A percentile compares a stretch with the other conserved stretches of the same genome.
phyloP scores from a whole-genome alignment of 1,140 invertebrate genomes.

The Lucilia sericata region DNA sequence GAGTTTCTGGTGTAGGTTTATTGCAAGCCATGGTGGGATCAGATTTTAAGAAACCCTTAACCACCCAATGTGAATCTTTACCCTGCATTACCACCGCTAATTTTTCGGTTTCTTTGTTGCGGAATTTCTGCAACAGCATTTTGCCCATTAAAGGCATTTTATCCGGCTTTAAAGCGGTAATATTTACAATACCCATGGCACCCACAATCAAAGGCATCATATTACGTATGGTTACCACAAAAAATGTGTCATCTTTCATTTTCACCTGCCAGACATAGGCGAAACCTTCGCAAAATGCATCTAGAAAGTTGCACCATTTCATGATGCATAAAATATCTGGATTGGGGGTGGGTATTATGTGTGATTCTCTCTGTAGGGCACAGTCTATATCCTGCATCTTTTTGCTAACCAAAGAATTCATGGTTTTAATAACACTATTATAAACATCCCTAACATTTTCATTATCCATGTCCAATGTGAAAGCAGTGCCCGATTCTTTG shows the following conservation, averaged over 20 bases:
- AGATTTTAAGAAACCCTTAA: constrained; percentile 60
- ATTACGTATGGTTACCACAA: constrained; percentile 60
- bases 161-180: constrained; percentile 48
- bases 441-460: constrained; percentile 51
- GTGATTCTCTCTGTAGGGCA: constrained; percentile 61
- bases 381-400: constrained; percentile 66
- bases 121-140: constrained; percentile 55
- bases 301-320: constrained; percentile 62
- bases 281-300: constrained; percentile 56
- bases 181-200: constrained; percentile 59
- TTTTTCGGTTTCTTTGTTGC: constrained; percentile 53
- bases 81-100: constrained; percentile 65
- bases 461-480: constrained; percentile 5
- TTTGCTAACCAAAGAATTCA: constrained; percentile 63
- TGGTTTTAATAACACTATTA: constrained; percentile 60
- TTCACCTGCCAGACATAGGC: constrained; percentile 64
- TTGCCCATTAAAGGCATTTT: constrained; percentile 55
- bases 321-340: constrained; percentile 63
- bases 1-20: constrained; percentile 60
- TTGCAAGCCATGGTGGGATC: constrained; percentile 58
- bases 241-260: constrained; percentile 53
- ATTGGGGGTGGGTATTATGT: constrained; percentile 62
- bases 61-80: constrained; percentile 59
- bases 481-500: neutral
- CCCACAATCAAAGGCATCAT: constrained; percentile 59